Base-by-base conservation (phyloP, 2,888 invertebrate genomes). In the Entomobrya multifasciata region DNA sequence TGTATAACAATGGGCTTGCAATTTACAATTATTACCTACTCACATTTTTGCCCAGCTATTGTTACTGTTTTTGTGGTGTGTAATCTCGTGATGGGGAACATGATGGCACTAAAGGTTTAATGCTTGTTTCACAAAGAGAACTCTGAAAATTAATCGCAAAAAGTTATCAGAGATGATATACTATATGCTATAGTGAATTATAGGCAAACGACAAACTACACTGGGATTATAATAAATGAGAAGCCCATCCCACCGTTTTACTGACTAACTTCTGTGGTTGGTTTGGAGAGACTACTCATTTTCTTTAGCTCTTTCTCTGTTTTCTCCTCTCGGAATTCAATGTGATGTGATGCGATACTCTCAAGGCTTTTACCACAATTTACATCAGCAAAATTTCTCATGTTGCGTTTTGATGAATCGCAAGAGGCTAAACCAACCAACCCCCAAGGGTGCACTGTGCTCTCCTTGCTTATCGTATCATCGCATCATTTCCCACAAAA, bases 361-460 rank as follows among this genome's bases (percentile, higher is more conserved):
- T n/a, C 49, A 15, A 0, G 17, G 49, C 44, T 52, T 74, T 74
- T 74, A 74, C 72, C 27, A n/a, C n/a, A n/a, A n/a, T 41, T 4
- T 20, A 41, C n/a, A 5, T 1, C 22, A 20, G 41, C 49, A 15
- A 15, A 49, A 74, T 22, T 30, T 17, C 36, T 10, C 10, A 49
- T 4, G 10, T 20, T 65, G 41, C 30, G 17, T 44, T 27, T 13
- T 27, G 27, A 70, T 74, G 72, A 82, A 83, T 83, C 47, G 52
- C 72, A 65, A 55, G 30, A 84, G 77, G 67, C 60, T 6, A 36
- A 36, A 4, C 36, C 4, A 36, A 36, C 36, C 36, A 85, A 47
- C 85, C 85, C 85, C 85, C 85, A 85, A 72, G 78, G 78, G 85
- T 78, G 78, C 57, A 17, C 13, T 49, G 49, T n/a, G n/a, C 13